Base-by-base conservation (phyloP, 2,888 invertebrate species). In the Oscheius sp. region DNA sequence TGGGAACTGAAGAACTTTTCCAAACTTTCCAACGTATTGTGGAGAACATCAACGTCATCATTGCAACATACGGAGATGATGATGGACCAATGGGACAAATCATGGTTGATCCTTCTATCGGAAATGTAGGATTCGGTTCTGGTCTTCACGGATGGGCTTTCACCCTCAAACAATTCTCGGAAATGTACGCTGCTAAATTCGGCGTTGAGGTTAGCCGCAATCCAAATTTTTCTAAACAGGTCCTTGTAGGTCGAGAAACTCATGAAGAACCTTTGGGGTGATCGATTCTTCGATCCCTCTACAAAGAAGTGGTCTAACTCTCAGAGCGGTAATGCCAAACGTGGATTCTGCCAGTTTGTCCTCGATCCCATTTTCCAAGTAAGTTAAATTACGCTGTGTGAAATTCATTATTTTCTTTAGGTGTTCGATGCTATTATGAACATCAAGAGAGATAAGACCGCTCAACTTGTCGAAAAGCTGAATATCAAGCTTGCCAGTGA, bases 101-200 rank as follows among this genome's bases (percentile, higher is more conserved):
- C 85, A 93, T 95, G 89, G 97, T 94, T 85, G 96, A 97, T 90
- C 98, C 99, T 85, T 94, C 95, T 91, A 95, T 94, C 91, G 99
- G 99, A 86, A 98, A 96, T 78, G 99, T 99, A 78, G 99, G 99
- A 89, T 99, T 99, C 90, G 99, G 99, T 78, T 97, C 98, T 29
- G 99, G 99, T 88, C 94, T 99, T 79, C 99, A 99, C 90, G 98
- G 99, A 81, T 99, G 99, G 99, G 99, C 98, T 66, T 99, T 99
- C 91, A 99, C 99, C 79, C 92, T 99, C 83, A 99, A 99, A 91
- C 98, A 99, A 92, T 99, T 99, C 91, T 92, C 98, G 61, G 97
- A 98, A 91, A 95, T 99, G 94, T 99, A 99, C 89, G 94, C 96
- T 43, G 94, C 94, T 89, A 99, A 98, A 91, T 99, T 99, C 92